Evolutionary conservation across 2,888 invertebrate genomes (phyloP), one percentile per base, ranked within the genome.

Genomic region (Digitonthophagus gazella): DNA sequence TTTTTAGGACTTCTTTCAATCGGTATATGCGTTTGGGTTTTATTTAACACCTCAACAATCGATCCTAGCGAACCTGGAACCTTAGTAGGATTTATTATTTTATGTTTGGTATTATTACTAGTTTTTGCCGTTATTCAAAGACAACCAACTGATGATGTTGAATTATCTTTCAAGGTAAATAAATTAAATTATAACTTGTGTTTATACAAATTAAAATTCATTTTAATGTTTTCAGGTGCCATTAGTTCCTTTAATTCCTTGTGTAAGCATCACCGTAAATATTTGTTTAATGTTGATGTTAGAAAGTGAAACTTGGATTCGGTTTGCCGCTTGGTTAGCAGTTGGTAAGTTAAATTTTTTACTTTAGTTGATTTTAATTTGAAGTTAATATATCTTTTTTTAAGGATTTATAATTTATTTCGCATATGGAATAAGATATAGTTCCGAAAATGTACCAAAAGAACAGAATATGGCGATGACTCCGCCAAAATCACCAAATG

Each of bases 201-300:
- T 3, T 44, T 44, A 1, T n/a, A n/a, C n/a, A n/a, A n/a, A n/a
- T 15, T 61, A 44, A 20, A 61, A 66, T 16, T 16, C 14, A 14
- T 57, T 68, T 15, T 28, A 18, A 16, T 3, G 15, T 19, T 78
- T 80, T 71, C 76, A 93, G 93, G 93, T 96, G 19, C 96, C 96
- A 0, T 83, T 92, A 65, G 93, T 97, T 6, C 97, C 97, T 0
- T 80, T 93, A 58, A 85, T 97, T 72, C 96, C 97, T 2, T 91
- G 91, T 76, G 79, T 94, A 3, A 95, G 95, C 82, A 90, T 95
- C 58, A 88, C 95, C 72, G 90, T 94, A 78, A 97, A 97, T 83
- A 84, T 95, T 66, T 96, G 95, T 82, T 85, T 97, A 67, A 97
- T 97, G 96, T 87, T 94, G 76, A 93, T 95, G 83, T 84, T 97